Base-by-base conservation (phyloP, 2,113 vertebrate genomes). In the Todiramphus saurophagus region DNA sequence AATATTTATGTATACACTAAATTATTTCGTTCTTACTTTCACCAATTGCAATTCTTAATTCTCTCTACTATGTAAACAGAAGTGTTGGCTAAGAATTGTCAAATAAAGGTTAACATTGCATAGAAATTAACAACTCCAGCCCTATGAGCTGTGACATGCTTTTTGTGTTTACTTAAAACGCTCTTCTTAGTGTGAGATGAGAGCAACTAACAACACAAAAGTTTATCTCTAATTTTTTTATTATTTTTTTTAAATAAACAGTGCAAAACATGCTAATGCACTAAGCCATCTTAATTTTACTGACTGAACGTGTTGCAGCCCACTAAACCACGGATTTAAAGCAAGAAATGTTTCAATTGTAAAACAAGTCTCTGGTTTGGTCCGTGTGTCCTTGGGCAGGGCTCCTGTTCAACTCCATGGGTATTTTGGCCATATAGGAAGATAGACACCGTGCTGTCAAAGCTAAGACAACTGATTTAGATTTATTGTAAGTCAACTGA, bases 251-350 rank as follows among this genome's bases (percentile, higher is more conserved):
- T 55, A 44, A 88, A 81, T 9, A 51, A 94, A 69, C 27, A 33
- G 35, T 56, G 70, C 7, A 62, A 76, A 83, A 59, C 9, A 66
- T 3, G 14, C 16, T 67, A 59, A 83, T 15, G 19, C 44, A 77
- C 12, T 90, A 25, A 85, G 62, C 14, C 18, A 6, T n/a, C 28
- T 78, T 51, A 37, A 37, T 76, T 66, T 76, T 62, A 62, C 28
- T 68, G 46, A 64, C 23, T 0, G 0, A 75, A 74, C 9, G 7
- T 11, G 13, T 46, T 72, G 85, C 33, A 66, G 43, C 5, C 25
- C 37, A 63, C 21, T 88, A 46, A 88, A 58, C 9, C 43, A 11
- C 1, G 3, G 10, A 55, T 25, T 63, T 67, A 74, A 55, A 64
- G 30, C 13, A 80, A 41, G 27, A 87, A 91, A 68, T 1, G 3